Conservation (phyloP, 1,140 invertebrate species). For the Drosophila rufa region DNA sequence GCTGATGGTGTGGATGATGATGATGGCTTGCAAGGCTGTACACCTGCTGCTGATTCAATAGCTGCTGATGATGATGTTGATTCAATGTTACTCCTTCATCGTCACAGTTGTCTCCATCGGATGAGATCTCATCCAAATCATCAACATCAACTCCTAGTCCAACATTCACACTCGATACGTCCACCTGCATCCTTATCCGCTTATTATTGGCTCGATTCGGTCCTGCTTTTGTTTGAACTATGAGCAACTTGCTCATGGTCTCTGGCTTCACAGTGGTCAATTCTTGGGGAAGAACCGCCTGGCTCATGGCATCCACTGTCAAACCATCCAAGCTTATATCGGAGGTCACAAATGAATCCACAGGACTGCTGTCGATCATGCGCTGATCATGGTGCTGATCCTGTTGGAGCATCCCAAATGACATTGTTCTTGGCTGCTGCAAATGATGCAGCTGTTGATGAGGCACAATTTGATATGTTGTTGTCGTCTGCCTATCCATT, state of each 20-base stretch:
- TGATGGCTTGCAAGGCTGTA: conserved; percentile 24
- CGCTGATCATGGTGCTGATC: conserved; percentile 43
- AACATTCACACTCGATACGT: conserved; percentile 43
- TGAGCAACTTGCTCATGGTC: conserved; percentile 53
- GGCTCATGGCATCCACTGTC: conserved; percentile 35
- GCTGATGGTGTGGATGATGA: conserved; percentile 51
- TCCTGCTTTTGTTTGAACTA: conserved; percentile 40
- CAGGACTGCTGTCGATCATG: conserved; percentile 50
- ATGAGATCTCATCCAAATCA: conserved; percentile 64
- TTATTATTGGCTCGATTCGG: conserved; percentile 8
- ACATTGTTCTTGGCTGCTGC: conserved; percentile 55
- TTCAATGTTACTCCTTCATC: conserved; percentile 75
- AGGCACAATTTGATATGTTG: conserved; percentile 68
- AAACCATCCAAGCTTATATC: conserved; percentile 72
- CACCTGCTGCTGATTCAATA: conserved; percentile 52
- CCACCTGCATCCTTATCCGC: conserved; percentile 32
- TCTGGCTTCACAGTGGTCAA: conserved; percentile 68
- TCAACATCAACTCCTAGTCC: conserved; percentile 21
- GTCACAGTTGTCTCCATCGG: conserved; percentile 52
- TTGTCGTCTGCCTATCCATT: conserved; percentile 67
- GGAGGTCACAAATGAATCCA: conserved; percentile 59
- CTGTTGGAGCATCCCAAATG: conserved; percentile 52
- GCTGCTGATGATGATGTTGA: conserved; percentile 75
- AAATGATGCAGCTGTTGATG: conserved; percentile 72
- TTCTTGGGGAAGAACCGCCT: conserved; percentile 48